A percentile compares a stretch with the other conserved stretches of the same genome.
Evolutionary conservation across 1,140 invertebrate genomes (phyloP).

Genomic region (Fopius arisanus): DNA sequence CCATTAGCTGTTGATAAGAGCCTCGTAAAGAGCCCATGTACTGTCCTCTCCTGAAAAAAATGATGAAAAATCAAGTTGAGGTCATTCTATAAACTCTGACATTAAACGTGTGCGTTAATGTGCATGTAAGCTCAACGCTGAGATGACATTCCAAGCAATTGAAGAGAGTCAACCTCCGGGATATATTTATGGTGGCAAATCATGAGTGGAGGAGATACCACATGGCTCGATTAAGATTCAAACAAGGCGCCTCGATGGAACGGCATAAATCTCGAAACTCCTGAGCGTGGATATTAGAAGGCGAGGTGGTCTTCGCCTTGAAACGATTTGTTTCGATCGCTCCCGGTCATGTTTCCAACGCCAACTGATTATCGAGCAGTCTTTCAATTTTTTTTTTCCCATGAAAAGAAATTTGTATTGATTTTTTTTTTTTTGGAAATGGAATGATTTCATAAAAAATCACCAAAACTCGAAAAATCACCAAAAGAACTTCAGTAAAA

Average conservation of each 20-base stretch:
- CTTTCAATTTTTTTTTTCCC: constrained; percentile 5
- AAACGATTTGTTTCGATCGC: constrained; percentile 26
- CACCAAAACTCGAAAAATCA: no score
- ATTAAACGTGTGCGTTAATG: not conserved
- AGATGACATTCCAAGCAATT: constrained; percentile 12
- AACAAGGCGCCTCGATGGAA: constrained; percentile 27
- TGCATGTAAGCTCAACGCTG: not conserved
- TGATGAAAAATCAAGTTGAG: not conserved
- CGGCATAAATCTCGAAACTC: constrained; percentile 29
- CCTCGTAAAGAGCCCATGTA: no score
- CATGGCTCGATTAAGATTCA: constrained; percentile 40
- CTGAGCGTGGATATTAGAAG: constrained; percentile 24
- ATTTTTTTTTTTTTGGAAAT: constrained; percentile 1
- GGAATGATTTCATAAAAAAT: no score
- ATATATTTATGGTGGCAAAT: constrained; percentile 3
- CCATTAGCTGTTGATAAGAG: no score
- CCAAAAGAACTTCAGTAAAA: no score
- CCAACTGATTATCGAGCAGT: constrained; percentile 25
- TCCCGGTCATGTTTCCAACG: constrained; percentile 14
- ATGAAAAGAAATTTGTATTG: no score
- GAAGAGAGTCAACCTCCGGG: not conserved
- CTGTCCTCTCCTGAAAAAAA: not conserved
- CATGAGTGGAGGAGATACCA: not conserved
- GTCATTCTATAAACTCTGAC: not conserved
- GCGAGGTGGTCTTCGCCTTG: constrained; percentile 25